Evolutionary conservation across 2,888 invertebrate species (phyloP).

Genomic region (Frankliniella fusca): DNA sequence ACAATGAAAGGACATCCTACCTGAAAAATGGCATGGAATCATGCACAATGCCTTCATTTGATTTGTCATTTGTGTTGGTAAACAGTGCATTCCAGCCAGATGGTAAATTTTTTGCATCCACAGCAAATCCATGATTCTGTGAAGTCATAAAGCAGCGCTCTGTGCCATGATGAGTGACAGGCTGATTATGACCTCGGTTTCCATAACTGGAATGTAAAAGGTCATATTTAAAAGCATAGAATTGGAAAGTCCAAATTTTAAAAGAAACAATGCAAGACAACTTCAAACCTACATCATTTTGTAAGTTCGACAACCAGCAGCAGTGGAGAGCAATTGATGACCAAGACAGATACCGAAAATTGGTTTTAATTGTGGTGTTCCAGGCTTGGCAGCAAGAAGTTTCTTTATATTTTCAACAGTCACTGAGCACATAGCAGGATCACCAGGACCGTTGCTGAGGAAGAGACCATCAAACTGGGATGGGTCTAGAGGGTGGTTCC

Average conservation of each 20-base stretch:
- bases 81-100: conserved; percentile 82
- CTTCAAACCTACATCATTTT: conserved; percentile 77
- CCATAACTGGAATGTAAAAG: conserved; percentile 70
- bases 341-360: conserved; percentile 98
- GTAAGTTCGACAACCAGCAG: conserved; percentile 87
- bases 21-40: conserved; percentile 74
- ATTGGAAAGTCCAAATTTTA: neutral
- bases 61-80: conserved; percentile 91
- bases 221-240: conserved; percentile 28
- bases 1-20: conserved; percentile 44
- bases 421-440: conserved; percentile 77
- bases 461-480: conserved; percentile 87
- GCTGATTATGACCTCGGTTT: conserved; percentile 97
- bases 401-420: conserved; percentile 68
- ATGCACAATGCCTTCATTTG: conserved; percentile 96
- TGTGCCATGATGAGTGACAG: conserved; percentile 83
- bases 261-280: neutral
- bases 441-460: conserved; percentile 95
- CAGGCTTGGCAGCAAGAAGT: conserved; percentile 51
- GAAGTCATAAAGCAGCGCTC: conserved; percentile 95
- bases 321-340: conserved; percentile 88
- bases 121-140: conserved; percentile 96
- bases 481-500: conserved; percentile 68
- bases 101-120: conserved; percentile 70
- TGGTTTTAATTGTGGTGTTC: conserved; percentile 58